Percentiles rank a stretch among this genome's conserved stretches.
These are phyloP conservation scores for Drosophila pruinosa DNA, from an alignment of 1,140 invertebrate genomes.

Conservation along the genomic window DNA sequence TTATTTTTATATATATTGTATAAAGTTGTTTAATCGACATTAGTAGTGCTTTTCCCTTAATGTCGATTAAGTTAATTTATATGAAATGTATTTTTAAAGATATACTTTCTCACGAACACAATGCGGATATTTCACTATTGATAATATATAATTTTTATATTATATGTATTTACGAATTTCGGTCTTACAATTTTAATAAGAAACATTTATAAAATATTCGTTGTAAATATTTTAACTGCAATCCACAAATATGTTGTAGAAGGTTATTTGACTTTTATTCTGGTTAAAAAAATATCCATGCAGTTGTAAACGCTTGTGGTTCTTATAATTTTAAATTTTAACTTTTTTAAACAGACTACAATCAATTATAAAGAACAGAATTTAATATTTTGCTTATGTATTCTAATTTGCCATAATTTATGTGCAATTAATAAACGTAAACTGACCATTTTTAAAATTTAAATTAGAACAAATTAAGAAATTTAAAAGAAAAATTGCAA, in stretches of 20 bases:
- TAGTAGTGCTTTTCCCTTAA: slow-evolving; percentile 37
- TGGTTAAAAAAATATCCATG: slow-evolving; percentile 63
- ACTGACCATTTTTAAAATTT: no score
- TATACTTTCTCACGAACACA: slow-evolving; percentile 71
- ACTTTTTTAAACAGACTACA: no score
- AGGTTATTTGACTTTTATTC: slow-evolving; percentile 52
- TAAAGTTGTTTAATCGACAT: slow-evolving; percentile 50
- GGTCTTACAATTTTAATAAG: slow-evolving; percentile 31
- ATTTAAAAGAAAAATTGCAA: no score
- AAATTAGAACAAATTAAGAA: no score
- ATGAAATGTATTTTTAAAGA: slow-evolving; percentile 62
- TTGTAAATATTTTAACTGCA: slow-evolving; percentile 62
- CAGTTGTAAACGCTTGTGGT: slow-evolving; percentile 2
- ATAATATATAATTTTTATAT: slow-evolving; percentile 30
- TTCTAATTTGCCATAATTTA: no score
- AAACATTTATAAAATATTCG: slow-evolving; percentile 73
- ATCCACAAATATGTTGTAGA: slow-evolving; percentile 56
- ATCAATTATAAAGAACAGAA: background rate
- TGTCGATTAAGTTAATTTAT: slow-evolving; percentile 47
- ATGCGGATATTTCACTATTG: slow-evolving; percentile 66
- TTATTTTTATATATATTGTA: slow-evolving; percentile 57
- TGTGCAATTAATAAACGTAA: no score
- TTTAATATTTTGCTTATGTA: no score
- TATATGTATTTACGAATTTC: slow-evolving; percentile 16
- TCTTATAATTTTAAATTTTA: background rate